These are phyloP conservation scores for Octopus bimaculoides DNA, from an alignment of 1,140 invertebrate species.

Conservation along the genomic window DNA sequence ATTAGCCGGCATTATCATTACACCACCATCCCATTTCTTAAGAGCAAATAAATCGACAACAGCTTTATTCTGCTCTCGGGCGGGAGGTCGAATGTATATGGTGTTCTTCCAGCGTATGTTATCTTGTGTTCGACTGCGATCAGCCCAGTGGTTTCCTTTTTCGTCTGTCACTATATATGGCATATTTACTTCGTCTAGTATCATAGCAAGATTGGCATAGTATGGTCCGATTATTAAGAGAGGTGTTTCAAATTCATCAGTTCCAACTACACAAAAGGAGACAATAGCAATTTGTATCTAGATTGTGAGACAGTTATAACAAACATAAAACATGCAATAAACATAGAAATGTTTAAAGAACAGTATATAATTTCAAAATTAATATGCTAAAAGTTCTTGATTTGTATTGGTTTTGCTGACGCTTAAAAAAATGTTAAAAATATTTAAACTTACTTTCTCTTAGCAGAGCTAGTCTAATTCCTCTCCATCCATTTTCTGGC, in stretches of 20 bases:
- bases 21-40: conserved; percentile 34
- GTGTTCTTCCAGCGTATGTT: conserved; percentile 36
- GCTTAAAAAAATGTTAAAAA: too few relatives aligned
- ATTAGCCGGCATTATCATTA: conserved; percentile 45
- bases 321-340: too few relatives aligned
- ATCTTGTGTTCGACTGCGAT: conserved; percentile 40
- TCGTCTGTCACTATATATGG: conserved; percentile 49
- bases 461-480: not conserved
- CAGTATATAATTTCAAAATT: too few relatives aligned
- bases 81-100: conserved; percentile 42
- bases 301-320: too few relatives aligned
- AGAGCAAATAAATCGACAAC: conserved; percentile 43
- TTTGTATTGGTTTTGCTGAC: too few relatives aligned
- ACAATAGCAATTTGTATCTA: too few relatives aligned
- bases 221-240: conserved; percentile 47
- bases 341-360: too few relatives aligned
- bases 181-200: conserved; percentile 36
- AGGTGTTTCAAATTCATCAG: not conserved
- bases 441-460: not conserved
- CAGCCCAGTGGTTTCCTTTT: conserved; percentile 48
- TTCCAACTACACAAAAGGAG: not conserved
- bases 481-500: not conserved
- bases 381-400: too few relatives aligned
- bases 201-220: conserved; percentile 50
- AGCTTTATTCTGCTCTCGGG: conserved; percentile 39